Evolutionary conservation across 2,797 vertebrate species (phyloP).

Genomic region (Phalloptychus januarius): DNA sequence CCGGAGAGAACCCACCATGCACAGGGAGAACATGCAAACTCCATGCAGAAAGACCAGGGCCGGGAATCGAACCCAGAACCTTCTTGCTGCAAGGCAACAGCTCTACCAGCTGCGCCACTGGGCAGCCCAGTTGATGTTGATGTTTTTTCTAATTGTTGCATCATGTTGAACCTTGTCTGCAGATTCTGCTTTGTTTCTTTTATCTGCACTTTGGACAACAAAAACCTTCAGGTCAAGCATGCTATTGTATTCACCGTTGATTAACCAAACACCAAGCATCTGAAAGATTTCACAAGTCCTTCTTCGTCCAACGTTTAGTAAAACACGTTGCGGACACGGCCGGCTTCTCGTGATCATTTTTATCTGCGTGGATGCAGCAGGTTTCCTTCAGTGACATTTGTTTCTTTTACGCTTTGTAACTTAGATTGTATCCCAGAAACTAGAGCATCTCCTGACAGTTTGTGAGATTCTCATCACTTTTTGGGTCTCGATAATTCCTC

Average conservation of each 20-base stretch:
- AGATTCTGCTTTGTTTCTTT: background rate
- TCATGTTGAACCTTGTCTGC: background rate
- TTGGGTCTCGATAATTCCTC: background rate
- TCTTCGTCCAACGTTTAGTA: background rate
- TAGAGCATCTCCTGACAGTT: background rate
- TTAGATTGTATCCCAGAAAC: background rate
- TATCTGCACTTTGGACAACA: background rate
- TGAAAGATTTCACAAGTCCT: background rate
- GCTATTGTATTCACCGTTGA: background rate
- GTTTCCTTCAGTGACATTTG: background rate
- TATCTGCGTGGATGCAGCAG: background rate
- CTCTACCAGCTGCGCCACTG: too few relatives aligned
- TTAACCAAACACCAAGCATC: background rate
- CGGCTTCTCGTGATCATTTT: background rate
- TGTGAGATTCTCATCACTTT: background rate
- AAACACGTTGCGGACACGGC: background rate
- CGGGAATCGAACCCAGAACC: too few relatives aligned
- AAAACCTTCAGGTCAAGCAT: background rate
- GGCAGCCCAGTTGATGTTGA: too few relatives aligned
- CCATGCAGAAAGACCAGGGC: too few relatives aligned
- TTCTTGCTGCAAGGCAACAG: too few relatives aligned
- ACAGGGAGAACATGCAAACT: too few relatives aligned
- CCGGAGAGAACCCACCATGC: too few relatives aligned
- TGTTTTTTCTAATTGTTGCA: background rate
- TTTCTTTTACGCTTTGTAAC: background rate